Evolutionary conservation across 2,888 invertebrate genomes (phyloP), one percentile per base, ranked within the genome.

Genomic region (Diarsia mendica): DNA sequence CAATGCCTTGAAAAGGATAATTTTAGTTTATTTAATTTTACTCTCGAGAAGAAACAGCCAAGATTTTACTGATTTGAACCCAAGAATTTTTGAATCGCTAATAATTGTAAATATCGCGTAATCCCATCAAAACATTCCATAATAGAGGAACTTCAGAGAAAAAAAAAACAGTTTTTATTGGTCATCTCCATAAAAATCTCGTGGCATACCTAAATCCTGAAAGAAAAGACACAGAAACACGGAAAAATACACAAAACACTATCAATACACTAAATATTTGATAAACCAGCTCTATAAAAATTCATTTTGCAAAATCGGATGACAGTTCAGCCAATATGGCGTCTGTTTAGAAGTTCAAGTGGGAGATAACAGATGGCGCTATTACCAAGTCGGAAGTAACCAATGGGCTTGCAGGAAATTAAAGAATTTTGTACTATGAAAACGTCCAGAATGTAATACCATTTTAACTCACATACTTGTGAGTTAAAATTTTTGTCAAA

Each of bases 301-400:
- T 83, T 83, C 86, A 67, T 69, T 77, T 85, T 75, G 33, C 83
- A 83, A 77, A 39, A 66, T 61, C 46, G 10, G 33, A 80, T 79
- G 60, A 67, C 58, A 77, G 72, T 55, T 72, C 60, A 72, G 68
- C 13, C 49, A 83, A 85, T 73, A 83, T 77, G 72, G 83, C 67
- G 61, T 72, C 70, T n/a, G 18, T 61, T 28, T 64, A 44, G 23
- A 64, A 81, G 51, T 75, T 20, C 61, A n/a, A 60, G 3, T 13
- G 1, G 5, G 39, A 0, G 3, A 15, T 23, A 58, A 73, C 9
- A 85, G 80, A 77, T 83, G 73, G 80, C 86, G 77, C 53, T 75
- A 18, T 71, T 33, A 51, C 0, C 39, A 70, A 78, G 0, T n/a
- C 48, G 3, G 5, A 1, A 4, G 1, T 8, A 18, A 61, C 18